Evolutionary conservation across 1,140 invertebrate genomes (phyloP).

Genomic region (Drosophila sproati): DNA sequence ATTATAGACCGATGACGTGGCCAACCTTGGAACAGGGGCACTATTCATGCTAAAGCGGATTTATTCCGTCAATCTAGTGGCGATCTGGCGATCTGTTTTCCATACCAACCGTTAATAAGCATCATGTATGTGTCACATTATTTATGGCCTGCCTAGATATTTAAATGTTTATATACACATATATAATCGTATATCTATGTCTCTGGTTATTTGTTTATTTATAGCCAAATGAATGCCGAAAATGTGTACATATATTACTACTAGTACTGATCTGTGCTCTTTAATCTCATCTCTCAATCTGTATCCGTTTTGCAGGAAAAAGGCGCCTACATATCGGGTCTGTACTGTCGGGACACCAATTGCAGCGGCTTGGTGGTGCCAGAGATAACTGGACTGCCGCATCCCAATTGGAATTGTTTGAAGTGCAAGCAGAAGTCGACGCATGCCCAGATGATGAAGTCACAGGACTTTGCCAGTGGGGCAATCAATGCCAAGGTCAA

Average conservation of each 20-base stretch:
- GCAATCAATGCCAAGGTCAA: conserved; percentile 79
- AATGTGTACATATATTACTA: conserved; percentile 3
- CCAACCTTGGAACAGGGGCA: conserved; percentile 41
- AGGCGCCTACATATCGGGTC: conserved; percentile 73
- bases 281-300: conserved; percentile 6
- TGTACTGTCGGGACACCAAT: conserved; percentile 79
- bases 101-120: conserved; percentile 31
- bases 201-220: conserved; percentile 28
- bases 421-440: conserved; percentile 80
- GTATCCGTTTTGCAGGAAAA: conserved; percentile 60
- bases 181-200: conserved; percentile 16
- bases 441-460: conserved; percentile 79
- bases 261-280: conserved; percentile 25
- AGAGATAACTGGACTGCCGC: conserved; percentile 73
- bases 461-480: conserved; percentile 77
- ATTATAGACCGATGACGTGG: conserved; percentile 39
- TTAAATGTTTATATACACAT: neutral
- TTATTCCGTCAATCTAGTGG: conserved; percentile 22
- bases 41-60: conserved; percentile 14
- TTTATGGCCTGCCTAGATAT: conserved; percentile 51
- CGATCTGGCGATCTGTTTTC: neutral
- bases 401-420: conserved; percentile 81
- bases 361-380: conserved; percentile 78
- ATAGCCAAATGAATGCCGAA: conserved; percentile 37
- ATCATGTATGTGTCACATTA: conserved; percentile 68